A percentile compares a stretch with the other conserved stretches of the same genome.
Conservation (phyloP, 2,113 vertebrate genomes). For the Ascaphus truei region DNA sequence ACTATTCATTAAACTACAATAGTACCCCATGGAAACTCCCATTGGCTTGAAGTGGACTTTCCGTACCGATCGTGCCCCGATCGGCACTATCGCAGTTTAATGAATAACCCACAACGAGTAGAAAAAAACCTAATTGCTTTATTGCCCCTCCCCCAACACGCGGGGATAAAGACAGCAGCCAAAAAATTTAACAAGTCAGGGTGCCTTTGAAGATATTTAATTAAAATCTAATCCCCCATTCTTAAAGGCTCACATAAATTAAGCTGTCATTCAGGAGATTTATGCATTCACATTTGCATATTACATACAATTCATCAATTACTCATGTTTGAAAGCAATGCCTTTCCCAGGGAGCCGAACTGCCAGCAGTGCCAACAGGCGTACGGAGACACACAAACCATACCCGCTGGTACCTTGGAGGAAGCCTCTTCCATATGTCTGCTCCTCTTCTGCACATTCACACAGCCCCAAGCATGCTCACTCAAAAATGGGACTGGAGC, state of each 20-base stretch:
- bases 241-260: conserved; percentile 86
- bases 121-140: background rate
- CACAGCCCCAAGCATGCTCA: conserved; percentile 11
- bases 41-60: no score
- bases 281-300: conserved; percentile 83
- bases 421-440: conserved; percentile 63
- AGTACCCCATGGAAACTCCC: no score
- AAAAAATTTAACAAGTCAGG: conserved; percentile 69
- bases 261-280: conserved; percentile 86
- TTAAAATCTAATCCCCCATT: conserved; percentile 88
- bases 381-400: conserved; percentile 33
- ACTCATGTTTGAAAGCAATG: conserved; percentile 74
- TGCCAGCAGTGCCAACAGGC: conserved; percentile 59
- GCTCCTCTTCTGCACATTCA: conserved; percentile 12
- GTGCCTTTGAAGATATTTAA: conserved; percentile 87
- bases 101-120: background rate
- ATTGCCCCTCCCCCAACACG: conserved; percentile 16
- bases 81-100: background rate
- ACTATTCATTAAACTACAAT: no score
- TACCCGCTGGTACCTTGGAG: conserved; percentile 50
- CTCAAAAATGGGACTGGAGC: conserved; percentile 4
- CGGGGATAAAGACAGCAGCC: conserved; percentile 49
- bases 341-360: conserved; percentile 57
- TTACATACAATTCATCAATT: conserved; percentile 81
- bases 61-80: background rate